Evolutionary conservation across 2,797 vertebrate genomes (phyloP), one percentile per base, ranked within the genome.

Genomic region (Micromesistius poutassou): DNA sequence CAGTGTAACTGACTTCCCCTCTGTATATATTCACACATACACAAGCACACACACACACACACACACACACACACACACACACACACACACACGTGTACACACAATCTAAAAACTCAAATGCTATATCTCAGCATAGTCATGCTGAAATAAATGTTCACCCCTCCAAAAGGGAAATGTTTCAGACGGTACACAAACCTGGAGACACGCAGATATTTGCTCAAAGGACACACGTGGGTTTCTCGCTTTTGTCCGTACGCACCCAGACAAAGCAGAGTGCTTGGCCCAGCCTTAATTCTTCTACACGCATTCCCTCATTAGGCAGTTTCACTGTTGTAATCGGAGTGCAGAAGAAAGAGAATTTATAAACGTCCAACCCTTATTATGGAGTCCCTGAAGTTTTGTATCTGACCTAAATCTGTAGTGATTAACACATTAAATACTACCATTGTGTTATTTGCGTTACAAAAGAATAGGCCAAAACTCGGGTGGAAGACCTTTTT

Each of bases 341-440:
- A 78, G 22, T 30, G 22, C 79, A 81, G 33, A 55, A 66, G 7
- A 74, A 75, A 70, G 77, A 28, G 73, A 31, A 46, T 81, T 77
- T 81, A 77, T 79, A 40, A 78, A 77, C 22, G 71, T n/a, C 10
- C 78, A 76, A 38, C 38, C 75, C 55, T 73, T 77, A 3, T 73
- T 79, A 3, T 73, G 4, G 68, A 76, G 16, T 75, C 28, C 70
- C 33, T 40, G 19, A 16, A 33, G n/a, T 85, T 85, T 86, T 83
- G 25, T 84, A 81, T 81, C 82, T 81, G 78, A 33, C 42, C 62
- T 78, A 74, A 42, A 7, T 73, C 74, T 5, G 10, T 76, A 68
- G 38, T 76, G 19, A 33, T 19, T 71, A 30, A 30, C 70, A 71
- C 28, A 71, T 33, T 1, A 71, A 33, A 30, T 33, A 12, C 70